Conservation (phyloP, 2,888 invertebrate genomes). For the Cosmorhoe ocellata region DNA sequence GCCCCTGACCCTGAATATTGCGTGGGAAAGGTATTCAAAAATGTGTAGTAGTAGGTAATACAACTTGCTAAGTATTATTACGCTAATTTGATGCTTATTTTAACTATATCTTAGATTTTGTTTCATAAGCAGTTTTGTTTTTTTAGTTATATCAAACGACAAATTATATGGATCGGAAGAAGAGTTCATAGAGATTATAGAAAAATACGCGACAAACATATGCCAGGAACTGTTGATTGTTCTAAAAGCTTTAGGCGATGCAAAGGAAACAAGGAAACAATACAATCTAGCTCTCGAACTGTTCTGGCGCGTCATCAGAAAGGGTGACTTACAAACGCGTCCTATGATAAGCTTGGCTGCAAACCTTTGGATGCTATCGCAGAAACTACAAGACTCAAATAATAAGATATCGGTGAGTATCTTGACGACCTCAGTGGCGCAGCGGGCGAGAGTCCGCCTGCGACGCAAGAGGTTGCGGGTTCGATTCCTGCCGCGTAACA, state of each 20-base stretch:
- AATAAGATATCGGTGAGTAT: slow-evolving; percentile 60
- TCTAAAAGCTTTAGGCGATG: slow-evolving; percentile 86
- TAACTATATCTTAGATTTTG: too few relatives aligned
- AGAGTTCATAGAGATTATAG: slow-evolving; percentile 91
- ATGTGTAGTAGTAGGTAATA: too few relatives aligned
- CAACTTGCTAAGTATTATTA: too few relatives aligned
- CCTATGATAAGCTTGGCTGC: slow-evolving; percentile 86
- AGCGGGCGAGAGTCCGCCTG: too few relatives aligned
- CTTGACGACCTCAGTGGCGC: too few relatives aligned
- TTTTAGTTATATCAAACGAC: slow-evolving; percentile 95
- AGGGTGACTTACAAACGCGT: slow-evolving; percentile 84
- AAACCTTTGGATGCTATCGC: slow-evolving; percentile 92
- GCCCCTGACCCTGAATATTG: too few relatives aligned
- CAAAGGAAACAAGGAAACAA: slow-evolving; percentile 86
- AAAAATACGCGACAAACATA: slow-evolving; percentile 88
- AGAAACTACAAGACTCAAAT: slow-evolving; percentile 78
- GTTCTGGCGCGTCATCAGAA: slow-evolving; percentile 85
- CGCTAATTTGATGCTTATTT: too few relatives aligned
- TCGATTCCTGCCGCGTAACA: too few relatives aligned
- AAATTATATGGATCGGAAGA: slow-evolving; percentile 94
- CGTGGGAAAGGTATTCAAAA: too few relatives aligned
- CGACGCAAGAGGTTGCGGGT: too few relatives aligned
- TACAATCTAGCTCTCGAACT: slow-evolving; percentile 88
- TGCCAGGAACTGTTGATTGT: slow-evolving; percentile 89
- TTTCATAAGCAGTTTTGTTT: slow-evolving; percentile 4